These are phyloP conservation scores for Pristis pectinata DNA, from an alignment of 2,797 vertebrate genomes.

Conservation along the genomic window DNA sequence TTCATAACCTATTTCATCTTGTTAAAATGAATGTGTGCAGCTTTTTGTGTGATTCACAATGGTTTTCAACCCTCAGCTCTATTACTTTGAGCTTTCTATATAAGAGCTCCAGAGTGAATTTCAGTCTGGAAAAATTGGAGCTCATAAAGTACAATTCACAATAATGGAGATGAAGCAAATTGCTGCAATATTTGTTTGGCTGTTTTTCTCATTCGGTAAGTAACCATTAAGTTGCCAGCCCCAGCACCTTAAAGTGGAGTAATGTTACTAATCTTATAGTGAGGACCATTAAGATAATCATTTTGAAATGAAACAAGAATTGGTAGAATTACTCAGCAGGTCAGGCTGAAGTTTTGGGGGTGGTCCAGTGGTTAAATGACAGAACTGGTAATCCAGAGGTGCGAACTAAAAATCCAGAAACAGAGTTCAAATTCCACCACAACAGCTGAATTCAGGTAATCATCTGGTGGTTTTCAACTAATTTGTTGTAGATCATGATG, in stretches of 20 bases:
- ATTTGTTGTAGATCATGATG: too few species aligned
- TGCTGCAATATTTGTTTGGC: not conserved
- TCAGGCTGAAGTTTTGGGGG: too few species aligned
- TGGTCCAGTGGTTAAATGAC: too few species aligned
- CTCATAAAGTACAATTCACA: not conserved
- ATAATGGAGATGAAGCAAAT: not conserved
- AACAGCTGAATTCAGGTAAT: too few species aligned
- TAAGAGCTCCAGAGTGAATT: conserved; percentile 2
- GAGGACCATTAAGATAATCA: not conserved
- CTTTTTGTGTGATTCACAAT: not conserved
- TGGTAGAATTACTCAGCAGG: too few species aligned
- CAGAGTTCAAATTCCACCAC: too few species aligned
- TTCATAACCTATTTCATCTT: not conserved
- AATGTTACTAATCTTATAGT: not conserved
- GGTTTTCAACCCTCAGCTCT: not conserved
- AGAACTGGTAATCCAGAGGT: too few species aligned
- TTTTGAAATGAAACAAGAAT: too few species aligned
- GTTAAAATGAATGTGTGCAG: not conserved
- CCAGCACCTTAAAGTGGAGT: not conserved
- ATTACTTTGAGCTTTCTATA: not conserved
- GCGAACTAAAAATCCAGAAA: too few species aligned
- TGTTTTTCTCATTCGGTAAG: not conserved
- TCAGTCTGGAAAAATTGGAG: not conserved
- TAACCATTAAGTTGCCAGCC: not conserved
- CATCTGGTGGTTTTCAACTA: too few species aligned